Percentiles rank a stretch among this genome's conserved stretches.
Conservation (phyloP, 2,888 invertebrate genomes). For the Steinernema scapterisci region DNA sequence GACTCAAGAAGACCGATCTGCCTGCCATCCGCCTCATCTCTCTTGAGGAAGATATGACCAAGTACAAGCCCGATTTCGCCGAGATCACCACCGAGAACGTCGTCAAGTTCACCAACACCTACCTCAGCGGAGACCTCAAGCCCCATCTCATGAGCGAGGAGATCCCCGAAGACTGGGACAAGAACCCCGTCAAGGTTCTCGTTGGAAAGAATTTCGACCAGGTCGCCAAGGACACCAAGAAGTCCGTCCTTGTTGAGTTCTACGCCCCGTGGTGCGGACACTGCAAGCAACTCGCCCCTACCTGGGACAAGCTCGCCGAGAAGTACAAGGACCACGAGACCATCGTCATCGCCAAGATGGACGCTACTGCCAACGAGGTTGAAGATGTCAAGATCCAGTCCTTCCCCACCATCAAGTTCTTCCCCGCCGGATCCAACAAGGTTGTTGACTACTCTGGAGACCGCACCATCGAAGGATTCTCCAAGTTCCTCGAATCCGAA, state of each 20-base stretch:
- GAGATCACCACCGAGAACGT: conserved; percentile 76
- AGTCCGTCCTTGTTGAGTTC: conserved; percentile 96
- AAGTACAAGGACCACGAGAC: conserved; percentile 81
- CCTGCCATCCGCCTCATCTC: conserved; percentile 77
- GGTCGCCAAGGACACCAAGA: conserved; percentile 83
- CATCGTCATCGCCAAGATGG: conserved; percentile 95
- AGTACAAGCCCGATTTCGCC: conserved; percentile 83
- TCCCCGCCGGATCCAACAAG: conserved; percentile 88
- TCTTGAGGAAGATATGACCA: conserved; percentile 94
- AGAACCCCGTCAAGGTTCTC: conserved; percentile 84
- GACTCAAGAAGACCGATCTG: conserved; percentile 85
- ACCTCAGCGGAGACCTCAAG: conserved; percentile 89
- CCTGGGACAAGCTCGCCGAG: conserved; percentile 92
- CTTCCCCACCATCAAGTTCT: conserved; percentile 89
- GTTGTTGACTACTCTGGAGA: conserved; percentile 90
- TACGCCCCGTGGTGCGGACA: conserved; percentile 78
- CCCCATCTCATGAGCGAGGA: conserved; percentile 92
- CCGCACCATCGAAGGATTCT: conserved; percentile 87
- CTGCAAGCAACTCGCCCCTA: conserved; percentile 94
- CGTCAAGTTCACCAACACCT: conserved; percentile 83
- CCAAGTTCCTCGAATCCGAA: conserved; percentile 89
- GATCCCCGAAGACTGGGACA: conserved; percentile 95
- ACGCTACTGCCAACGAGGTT: conserved; percentile 91
- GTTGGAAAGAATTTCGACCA: conserved; percentile 94
- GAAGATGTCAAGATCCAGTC: conserved; percentile 67